Percentiles rank a stretch among this genome's conserved stretches.
These are phyloP conservation scores for Hippocampus guttulatus DNA, from an alignment of 2,113 vertebrate genomes.

Conservation along the genomic window DNA sequence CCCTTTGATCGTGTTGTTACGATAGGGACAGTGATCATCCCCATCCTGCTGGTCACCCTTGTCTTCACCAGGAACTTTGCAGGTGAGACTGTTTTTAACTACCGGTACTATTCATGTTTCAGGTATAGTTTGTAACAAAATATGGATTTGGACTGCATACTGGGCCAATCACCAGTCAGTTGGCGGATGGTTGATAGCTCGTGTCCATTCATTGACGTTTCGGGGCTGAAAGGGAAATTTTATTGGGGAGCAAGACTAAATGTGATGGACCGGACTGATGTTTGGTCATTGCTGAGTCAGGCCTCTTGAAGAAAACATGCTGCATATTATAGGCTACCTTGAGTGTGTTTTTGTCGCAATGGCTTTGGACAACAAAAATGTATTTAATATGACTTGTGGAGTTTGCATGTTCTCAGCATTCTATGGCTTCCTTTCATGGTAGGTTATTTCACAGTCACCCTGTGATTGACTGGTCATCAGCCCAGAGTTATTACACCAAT, in stretches of 20 bases:
- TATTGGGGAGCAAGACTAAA: conserved; percentile 4
- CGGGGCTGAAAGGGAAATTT: background rate
- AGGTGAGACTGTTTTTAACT: conserved; percentile 65
- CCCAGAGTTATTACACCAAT: background rate
- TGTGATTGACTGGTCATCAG: background rate
- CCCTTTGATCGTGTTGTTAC: conserved; percentile 96
- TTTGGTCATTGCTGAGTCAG: conserved; percentile 55
- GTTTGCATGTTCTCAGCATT: background rate
- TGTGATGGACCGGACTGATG: conserved; percentile 24
- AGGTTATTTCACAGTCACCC: no score
- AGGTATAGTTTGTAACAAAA: no score
- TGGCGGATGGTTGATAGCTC: no score
- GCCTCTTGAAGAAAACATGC: conserved; percentile 33
- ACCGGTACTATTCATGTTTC: no score
- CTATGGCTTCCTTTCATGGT: background rate
- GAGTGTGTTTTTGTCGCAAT: background rate
- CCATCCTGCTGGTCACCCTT: conserved; percentile 93
- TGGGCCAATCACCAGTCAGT: no score
- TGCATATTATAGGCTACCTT: background rate
- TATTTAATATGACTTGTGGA: background rate
- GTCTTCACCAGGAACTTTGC: conserved; percentile 99
- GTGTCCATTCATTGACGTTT: background rate
- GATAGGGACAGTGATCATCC: conserved; percentile 96
- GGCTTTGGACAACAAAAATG: background rate
- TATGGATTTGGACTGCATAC: no score